A percentile compares a stretch with the other conserved stretches of the same genome.
phyloP scores from a whole-genome alignment of 2,888 invertebrate genomes.

The Chironomus riparius region DNA sequence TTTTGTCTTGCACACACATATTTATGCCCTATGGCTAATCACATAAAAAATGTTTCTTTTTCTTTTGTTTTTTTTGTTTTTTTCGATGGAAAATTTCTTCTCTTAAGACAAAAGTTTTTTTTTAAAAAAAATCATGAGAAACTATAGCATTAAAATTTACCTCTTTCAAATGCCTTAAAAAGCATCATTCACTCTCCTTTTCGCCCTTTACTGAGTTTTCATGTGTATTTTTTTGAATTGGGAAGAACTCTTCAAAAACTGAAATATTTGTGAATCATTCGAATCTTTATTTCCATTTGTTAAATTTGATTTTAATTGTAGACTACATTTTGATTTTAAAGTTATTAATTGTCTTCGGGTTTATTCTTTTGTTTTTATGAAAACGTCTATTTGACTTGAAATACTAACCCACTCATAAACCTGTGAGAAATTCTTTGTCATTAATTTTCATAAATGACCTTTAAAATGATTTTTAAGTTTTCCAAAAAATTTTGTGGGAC shows the following conservation, averaged over 20 bases:
- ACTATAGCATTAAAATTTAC: background rate
- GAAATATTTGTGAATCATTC: too few species aligned
- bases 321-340: background rate
- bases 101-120: too few species aligned
- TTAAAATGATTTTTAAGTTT: too few species aligned
- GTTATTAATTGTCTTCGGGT: background rate
- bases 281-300: background rate
- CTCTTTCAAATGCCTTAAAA: background rate
- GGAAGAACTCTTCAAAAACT: background rate
- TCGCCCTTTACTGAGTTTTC: too few species aligned
- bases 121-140: background rate
- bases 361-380: background rate
- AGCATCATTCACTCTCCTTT: background rate
- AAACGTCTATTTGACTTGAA: too few species aligned
- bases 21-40: background rate
- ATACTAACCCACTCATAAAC: too few species aligned
- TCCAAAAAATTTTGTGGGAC: too few species aligned
- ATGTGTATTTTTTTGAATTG: background rate
- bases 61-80: too few species aligned
- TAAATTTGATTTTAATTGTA: slow-evolving; percentile 25
- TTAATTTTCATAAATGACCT: background rate
- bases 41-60: slow-evolving; percentile 1
- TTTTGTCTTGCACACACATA: background rate
- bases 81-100: background rate
- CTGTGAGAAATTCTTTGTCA: background rate